These are phyloP conservation scores for Spilosoma lubricipeda DNA, from an alignment of 2,888 invertebrate genomes.

Conservation along the genomic window DNA sequence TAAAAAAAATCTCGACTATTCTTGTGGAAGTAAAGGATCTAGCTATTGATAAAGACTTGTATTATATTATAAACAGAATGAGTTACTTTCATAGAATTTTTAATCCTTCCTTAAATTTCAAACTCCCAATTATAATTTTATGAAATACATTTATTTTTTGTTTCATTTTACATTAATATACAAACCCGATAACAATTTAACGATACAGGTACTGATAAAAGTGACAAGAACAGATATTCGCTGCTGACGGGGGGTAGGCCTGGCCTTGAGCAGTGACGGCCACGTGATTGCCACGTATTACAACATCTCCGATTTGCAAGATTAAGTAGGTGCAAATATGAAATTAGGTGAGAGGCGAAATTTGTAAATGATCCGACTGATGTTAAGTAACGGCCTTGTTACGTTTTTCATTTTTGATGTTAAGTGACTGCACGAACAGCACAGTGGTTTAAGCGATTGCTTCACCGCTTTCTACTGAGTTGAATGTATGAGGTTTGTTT, in stretches of 20 bases:
- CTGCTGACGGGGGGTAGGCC: conserved; percentile 7
- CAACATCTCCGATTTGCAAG: not conserved
- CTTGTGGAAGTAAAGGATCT: too few relatives aligned
- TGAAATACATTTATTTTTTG: not conserved
- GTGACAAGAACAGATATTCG: conserved; percentile 18
- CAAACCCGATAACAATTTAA: not conserved
- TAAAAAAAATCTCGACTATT: not conserved
- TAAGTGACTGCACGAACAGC: too few relatives aligned
- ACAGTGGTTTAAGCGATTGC: too few relatives aligned
- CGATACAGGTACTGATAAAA: conserved; percentile 7
- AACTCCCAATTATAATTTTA: not conserved
- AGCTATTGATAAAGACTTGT: not conserved
- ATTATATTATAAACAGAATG: too few relatives aligned
- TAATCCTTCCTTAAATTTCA: not conserved
- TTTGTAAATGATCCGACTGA: not conserved
- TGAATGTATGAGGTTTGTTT: too few relatives aligned
- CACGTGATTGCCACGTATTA: not conserved
- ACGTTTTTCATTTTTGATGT: too few relatives aligned
- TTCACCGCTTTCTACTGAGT: too few relatives aligned
- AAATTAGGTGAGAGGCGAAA: not conserved
- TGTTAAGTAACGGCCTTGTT: too few relatives aligned
- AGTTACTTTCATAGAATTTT: not conserved
- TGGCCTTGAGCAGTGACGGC: conserved; percentile 3
- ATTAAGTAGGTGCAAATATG: not conserved
- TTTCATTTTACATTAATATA: too few relatives aligned